Evolutionary conservation across 2,797 vertebrate genomes (phyloP).

Genomic region (Megalops cyprinoides): DNA sequence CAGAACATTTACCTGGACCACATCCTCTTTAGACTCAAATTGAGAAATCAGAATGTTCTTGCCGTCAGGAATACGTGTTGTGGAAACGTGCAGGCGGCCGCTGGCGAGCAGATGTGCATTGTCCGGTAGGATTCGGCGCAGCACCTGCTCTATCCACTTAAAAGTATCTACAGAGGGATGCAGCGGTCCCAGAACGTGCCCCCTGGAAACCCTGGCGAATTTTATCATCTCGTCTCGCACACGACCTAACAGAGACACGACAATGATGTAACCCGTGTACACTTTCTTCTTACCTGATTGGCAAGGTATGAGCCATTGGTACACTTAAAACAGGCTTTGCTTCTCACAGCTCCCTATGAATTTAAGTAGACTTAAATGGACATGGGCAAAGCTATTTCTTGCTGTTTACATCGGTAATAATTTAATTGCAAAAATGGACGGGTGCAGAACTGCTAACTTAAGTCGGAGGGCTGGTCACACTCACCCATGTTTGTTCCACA

Average conservation of each 20-base stretch:
- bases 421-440: no score
- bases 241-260: constrained; percentile 50
- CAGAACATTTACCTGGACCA: constrained; percentile 74
- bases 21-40: constrained; percentile 83
- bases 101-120: constrained; percentile 79
- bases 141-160: constrained; percentile 64
- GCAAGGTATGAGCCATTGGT: no score
- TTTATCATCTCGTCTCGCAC: constrained; percentile 73
- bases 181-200: constrained; percentile 77
- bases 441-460: no score
- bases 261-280: accelerated
- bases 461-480: constrained; percentile 22
- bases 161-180: constrained; percentile 77
- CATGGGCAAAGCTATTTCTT: no score
- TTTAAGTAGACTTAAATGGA: no score
- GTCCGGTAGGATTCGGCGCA: constrained; percentile 70
- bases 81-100: constrained; percentile 77
- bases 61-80: constrained; percentile 78
- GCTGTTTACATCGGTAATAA: no score
- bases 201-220: constrained; percentile 67
- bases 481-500: constrained; percentile 72
- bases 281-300: no score
- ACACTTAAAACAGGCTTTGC: no score
- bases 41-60: constrained; percentile 77
- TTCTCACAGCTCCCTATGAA: no score